Percentiles rank a stretch among this genome's conserved stretches.
These are phyloP conservation scores for Chelidonichthys spinosus DNA, from an alignment of 2,797 vertebrate genomes.

Conservation along the genomic window DNA sequence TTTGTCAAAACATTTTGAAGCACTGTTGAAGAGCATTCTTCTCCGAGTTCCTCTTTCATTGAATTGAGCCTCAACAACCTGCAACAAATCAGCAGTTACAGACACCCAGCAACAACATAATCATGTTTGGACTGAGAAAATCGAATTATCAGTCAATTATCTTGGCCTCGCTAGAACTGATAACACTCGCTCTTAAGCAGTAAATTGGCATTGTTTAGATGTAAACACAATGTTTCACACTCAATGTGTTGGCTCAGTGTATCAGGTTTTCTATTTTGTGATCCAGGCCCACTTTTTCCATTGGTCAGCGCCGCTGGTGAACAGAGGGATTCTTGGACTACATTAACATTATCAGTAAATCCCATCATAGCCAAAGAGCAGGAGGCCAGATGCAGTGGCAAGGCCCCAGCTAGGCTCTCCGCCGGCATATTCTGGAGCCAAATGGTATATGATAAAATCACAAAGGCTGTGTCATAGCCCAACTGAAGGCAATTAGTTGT, in stretches of 20 bases:
- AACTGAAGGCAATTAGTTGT: slow-evolving; percentile 60
- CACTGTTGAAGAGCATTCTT: slow-evolving; percentile 41
- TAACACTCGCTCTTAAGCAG: slow-evolving; percentile 78
- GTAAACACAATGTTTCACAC: slow-evolving; percentile 81
- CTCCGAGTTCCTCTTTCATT: slow-evolving; percentile 62
- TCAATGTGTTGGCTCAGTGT: slow-evolving; percentile 70
- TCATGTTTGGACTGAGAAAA: slow-evolving; percentile 81
- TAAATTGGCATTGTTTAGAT: slow-evolving; percentile 79
- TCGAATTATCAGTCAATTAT: slow-evolving; percentile 82
- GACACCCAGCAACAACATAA: slow-evolving; percentile 72
- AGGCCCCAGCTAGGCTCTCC: slow-evolving; percentile 43
- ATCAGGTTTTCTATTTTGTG: slow-evolving; percentile 63
- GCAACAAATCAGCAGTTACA: slow-evolving; percentile 75
- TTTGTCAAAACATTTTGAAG: slow-evolving; percentile 38
- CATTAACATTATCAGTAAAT: slow-evolving; percentile 81
- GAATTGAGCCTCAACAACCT: slow-evolving; percentile 68
- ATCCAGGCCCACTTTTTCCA: slow-evolving; percentile 61
- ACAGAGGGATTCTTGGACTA: slow-evolving; percentile 64
- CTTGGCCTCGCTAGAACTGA: slow-evolving; percentile 73
- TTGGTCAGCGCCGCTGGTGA: slow-evolving; percentile 39
- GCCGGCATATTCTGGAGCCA: slow-evolving; percentile 60
- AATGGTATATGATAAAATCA: slow-evolving; percentile 65
- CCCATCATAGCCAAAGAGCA: slow-evolving; percentile 69
- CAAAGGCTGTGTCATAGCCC: slow-evolving; percentile 62
- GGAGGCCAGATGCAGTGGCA: slow-evolving; percentile 61